Percentiles rank a stretch among this genome's conserved stretches.
Evolutionary conservation across 2,797 vertebrate species (phyloP).

Genomic region (Lagodon rhomboides): DNA sequence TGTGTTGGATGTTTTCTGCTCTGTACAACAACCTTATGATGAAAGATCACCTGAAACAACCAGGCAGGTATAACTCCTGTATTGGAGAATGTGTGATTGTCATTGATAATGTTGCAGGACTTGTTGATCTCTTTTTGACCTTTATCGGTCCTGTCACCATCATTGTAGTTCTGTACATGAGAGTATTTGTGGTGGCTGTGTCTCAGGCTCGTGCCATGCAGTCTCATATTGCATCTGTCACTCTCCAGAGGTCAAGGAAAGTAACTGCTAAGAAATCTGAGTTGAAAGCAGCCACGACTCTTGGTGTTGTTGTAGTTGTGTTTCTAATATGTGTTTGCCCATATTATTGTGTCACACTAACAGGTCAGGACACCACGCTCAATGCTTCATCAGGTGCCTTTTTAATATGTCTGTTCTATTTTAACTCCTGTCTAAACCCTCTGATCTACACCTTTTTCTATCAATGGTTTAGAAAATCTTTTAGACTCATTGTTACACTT

Average conservation of each 20-base stretch:
- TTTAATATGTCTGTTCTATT: no score
- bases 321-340: not conserved
- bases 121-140: not conserved
- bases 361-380: no score
- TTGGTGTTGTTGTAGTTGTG: slow-evolving; percentile 5
- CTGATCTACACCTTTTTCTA: no score
- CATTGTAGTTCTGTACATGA: not conserved
- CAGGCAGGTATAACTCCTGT: not conserved
- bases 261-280: not conserved
- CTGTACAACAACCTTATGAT: not conserved
- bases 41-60: not conserved
- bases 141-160: not conserved
- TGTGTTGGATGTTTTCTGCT: not conserved
- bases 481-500: no score
- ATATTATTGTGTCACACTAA: no score
- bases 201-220: no score
- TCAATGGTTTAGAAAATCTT: no score
- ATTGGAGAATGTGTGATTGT: not conserved
- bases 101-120: not conserved
- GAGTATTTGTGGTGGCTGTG: not conserved
- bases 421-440: no score
- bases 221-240: not conserved
- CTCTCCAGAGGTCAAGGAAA: not conserved
- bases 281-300: not conserved
- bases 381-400: no score